Base-by-base conservation (phyloP, 2,797 vertebrate species). In the Monodelphis domestica region DNA sequence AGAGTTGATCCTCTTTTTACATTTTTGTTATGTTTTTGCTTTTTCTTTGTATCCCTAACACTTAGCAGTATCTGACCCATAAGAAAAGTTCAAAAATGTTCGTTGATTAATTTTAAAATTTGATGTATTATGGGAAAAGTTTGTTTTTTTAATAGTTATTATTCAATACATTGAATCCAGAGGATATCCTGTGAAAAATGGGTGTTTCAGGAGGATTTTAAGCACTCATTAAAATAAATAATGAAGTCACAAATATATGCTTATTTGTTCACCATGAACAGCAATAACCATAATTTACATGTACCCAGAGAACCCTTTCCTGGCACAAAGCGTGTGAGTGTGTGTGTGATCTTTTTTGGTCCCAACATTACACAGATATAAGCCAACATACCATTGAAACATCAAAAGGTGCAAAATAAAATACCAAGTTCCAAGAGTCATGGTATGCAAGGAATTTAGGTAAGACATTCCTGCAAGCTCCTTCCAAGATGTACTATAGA, bases 201-300 rank as follows among this genome's bases (percentile, higher is more conserved):
- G 30, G 26, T 84, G 38, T 84, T 84, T 84, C 21, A 28, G 28
- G 4, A 12, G 3, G 0, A 33, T 45, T 78, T 38, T 78, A 45
- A 78, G 24, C 38, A 78, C n/a, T 17, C 38, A 10, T 54, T 45
- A 14, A 51, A 59, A 1, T 54, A 93, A 90, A 84, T 51, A 95
- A 29, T 70, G 24, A 95, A 78, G 30, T 92, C 89, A 89, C 45
- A 96, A 89, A 90, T 29, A 63, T 21, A 70, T 87, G 93, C 12
- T 90, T 14, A 88, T 70, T 78, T 45, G 45, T 78, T 78, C 38
- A 78, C 45, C 38, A 45, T 78, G 38, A 78, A 78, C 38, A 78
- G 70, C 38, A 26, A 45, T 17, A 11, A 84, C 30, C 84, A 26
- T 84, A 45, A 3, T 50, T 84, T 45, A 84, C 10, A 45, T 84